Evolutionary conservation across 2,797 vertebrate genomes (phyloP).

Genomic region (Trachurus trachurus): DNA sequence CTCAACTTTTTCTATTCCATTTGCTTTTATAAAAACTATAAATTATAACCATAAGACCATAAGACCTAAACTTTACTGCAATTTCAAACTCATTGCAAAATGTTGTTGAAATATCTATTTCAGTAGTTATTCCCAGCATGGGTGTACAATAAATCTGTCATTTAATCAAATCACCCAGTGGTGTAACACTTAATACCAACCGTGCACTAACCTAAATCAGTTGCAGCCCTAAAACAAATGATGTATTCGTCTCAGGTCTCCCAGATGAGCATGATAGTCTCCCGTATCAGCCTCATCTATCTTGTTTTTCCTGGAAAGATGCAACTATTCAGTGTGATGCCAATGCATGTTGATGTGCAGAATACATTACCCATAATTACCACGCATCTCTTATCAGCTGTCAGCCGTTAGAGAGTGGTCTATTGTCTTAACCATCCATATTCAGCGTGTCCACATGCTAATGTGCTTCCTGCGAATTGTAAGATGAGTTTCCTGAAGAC

Average conservation of each 20-base stretch:
- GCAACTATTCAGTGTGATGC: slow-evolving; percentile 45
- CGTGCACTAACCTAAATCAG: slow-evolving; percentile 35
- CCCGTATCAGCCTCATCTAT: slow-evolving; percentile 56
- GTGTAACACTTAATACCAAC: slow-evolving; percentile 5
- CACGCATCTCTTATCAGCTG: slow-evolving; percentile 58
- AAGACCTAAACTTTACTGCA: no score
- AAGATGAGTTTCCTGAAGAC: slow-evolving; percentile 45
- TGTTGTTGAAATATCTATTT: not conserved
- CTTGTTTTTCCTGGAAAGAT: slow-evolving; percentile 59
- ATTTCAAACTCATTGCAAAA: not conserved
- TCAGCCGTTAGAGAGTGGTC: slow-evolving; percentile 52
- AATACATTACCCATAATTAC: slow-evolving; percentile 77
- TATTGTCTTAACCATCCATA: slow-evolving; percentile 32
- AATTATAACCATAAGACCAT: no score
- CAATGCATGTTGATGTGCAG: slow-evolving; percentile 45
- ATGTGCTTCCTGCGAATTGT: slow-evolving; percentile 54
- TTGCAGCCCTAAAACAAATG: slow-evolving; percentile 28
- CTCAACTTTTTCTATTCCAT: not conserved
- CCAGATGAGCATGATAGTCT: slow-evolving; percentile 47
- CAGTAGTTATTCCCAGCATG: not conserved
- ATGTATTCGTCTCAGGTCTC: slow-evolving; percentile 45
- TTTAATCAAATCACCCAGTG: slow-evolving; percentile 1
- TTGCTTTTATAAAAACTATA: not conserved
- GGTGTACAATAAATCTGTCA: slow-evolving; percentile 23
- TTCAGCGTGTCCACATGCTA: slow-evolving; percentile 33